Evolutionary conservation across 2,113 vertebrate genomes (phyloP).

Genomic region (Eupsittula cactorum): DNA sequence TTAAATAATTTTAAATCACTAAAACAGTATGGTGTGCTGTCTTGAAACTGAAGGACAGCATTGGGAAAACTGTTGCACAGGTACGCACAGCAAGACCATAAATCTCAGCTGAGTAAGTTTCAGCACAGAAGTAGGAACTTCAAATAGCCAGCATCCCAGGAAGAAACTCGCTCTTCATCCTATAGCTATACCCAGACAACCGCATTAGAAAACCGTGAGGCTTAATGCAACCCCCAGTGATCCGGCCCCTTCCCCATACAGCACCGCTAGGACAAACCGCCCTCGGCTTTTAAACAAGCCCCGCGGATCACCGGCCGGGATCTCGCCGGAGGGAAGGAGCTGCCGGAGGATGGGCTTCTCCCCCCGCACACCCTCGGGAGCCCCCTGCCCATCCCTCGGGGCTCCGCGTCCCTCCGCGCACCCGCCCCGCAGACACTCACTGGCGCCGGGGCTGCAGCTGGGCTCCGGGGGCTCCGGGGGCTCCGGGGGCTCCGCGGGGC

Average conservation of each 20-base stretch:
- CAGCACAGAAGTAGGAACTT: neutral
- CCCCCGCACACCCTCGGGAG: neutral
- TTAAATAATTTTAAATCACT: neutral
- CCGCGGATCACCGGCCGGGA: neutral
- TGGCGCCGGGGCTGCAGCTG: neutral
- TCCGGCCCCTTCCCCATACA: neutral
- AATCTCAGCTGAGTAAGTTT: neutral
- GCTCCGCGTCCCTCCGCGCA: neutral
- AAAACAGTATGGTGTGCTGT: fast-evolving
- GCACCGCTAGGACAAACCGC: fast-evolving
- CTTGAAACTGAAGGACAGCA: neutral
- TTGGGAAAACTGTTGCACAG: neutral
- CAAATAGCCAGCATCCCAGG: neutral
- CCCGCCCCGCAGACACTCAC: neutral
- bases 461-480: neutral
- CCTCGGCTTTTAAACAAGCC: too few relatives aligned
- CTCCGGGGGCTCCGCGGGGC: neutral
- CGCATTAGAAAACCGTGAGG: neutral
- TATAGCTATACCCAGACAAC: fast-evolving
- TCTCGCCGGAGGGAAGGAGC: neutral
- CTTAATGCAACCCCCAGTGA: fast-evolving
- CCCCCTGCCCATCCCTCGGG: neutral
- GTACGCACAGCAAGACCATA: fast-evolving
- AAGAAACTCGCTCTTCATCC: neutral
- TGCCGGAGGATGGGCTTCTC: neutral